These are phyloP conservation scores for Nothobranchius kuhntae DNA, from an alignment of 2,113 vertebrate genomes.

Conservation along the genomic window DNA sequence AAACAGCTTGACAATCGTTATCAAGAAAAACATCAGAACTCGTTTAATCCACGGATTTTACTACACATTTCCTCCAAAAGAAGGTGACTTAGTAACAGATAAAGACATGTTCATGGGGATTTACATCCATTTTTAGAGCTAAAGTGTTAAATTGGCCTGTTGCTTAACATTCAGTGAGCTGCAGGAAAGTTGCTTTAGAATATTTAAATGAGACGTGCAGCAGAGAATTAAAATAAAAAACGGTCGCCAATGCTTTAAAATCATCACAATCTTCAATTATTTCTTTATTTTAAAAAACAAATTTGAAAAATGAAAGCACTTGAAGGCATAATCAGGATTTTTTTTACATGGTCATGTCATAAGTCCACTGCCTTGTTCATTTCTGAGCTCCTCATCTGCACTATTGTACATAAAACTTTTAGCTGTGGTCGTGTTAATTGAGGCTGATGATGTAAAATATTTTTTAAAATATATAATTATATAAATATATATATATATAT, in stretches of 20 bases:
- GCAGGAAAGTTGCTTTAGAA: neutral
- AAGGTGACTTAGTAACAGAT: slow-evolving; percentile 10
- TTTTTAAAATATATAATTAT: neutral
- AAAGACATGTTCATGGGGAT: neutral
- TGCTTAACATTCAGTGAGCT: too few species aligned
- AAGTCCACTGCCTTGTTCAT: slow-evolving; percentile 65
- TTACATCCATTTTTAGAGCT: neutral
- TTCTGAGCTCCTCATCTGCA: slow-evolving; percentile 72
- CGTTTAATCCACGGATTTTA: neutral
- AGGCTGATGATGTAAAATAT: slow-evolving; percentile 52
- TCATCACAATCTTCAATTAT: neutral
- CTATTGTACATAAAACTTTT: slow-evolving; percentile 76
- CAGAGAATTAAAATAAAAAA: neutral
- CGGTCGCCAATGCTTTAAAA: slow-evolving; percentile 15
- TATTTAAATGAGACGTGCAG: neutral
- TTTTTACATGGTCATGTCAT: slow-evolving; percentile 35
- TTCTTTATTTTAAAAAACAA: neutral
- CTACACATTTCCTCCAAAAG: neutral
- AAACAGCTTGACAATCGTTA: slow-evolving; percentile 24
- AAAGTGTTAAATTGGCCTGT: neutral
- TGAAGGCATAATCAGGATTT: slow-evolving; percentile 49
- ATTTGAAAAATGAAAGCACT: slow-evolving; percentile 29
- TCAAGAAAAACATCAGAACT: slow-evolving; percentile 9
- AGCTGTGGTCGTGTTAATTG: slow-evolving; percentile 61
- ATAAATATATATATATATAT: slow-evolving; percentile 18